Percentiles rank a stretch among this genome's conserved stretches.
Conservation (phyloP, 2,113 vertebrate genomes). For the Vulpes ferrilata region DNA sequence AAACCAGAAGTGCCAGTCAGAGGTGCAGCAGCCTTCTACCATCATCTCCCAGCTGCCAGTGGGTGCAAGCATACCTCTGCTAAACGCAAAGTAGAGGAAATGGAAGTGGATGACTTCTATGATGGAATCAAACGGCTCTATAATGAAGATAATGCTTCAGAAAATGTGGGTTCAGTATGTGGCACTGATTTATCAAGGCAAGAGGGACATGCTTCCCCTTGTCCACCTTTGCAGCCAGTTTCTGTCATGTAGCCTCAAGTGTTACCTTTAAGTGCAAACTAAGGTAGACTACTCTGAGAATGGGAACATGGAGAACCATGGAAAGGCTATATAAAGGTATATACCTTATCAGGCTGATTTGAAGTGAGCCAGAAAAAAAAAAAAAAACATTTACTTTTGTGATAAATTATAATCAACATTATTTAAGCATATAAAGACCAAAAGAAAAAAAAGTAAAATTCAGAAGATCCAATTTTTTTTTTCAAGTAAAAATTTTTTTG, state of each 20-base stretch:
- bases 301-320: too few species aligned
- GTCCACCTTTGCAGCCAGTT: too few species aligned
- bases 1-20: constrained; percentile 88
- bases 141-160: constrained; percentile 91
- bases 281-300: too few species aligned
- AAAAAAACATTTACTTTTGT: constrained; percentile 75
- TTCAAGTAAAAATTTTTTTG: constrained; percentile 84
- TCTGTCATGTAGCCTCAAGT: too few species aligned
- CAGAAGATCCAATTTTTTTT: constrained; percentile 86
- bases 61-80: constrained; percentile 91
- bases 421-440: constrained; percentile 89
- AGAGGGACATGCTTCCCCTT: too few species aligned
- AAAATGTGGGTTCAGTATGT: too few species aligned
- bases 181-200: too few species aligned
- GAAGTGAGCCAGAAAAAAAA: too few species aligned
- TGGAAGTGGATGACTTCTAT: constrained; percentile 98
- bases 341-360: too few species aligned
- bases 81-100: constrained; percentile 98
- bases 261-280: too few species aligned
- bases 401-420: constrained; percentile 87
- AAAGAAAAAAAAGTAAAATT: constrained; percentile 81
- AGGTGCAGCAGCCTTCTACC: constrained; percentile 84
- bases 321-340: too few species aligned
- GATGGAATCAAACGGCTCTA: constrained; percentile 98
- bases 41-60: constrained; percentile 85